Evolutionary conservation across 1,140 invertebrate genomes (phyloP).

Genomic region (Drosophila rhopaloa): DNA sequence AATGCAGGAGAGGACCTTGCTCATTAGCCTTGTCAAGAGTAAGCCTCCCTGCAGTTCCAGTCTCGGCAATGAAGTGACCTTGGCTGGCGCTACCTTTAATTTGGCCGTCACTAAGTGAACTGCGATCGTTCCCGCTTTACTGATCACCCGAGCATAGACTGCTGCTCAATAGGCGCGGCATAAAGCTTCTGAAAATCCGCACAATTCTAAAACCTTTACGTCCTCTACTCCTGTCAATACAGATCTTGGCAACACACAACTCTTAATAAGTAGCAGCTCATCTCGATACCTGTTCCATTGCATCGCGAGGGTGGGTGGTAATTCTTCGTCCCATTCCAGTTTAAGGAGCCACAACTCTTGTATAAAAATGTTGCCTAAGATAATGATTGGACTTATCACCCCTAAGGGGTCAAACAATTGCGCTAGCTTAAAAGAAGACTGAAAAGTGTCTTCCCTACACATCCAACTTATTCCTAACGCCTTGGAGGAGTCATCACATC

Average conservation of each 20-base stretch:
- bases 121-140: neutral
- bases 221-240: neutral
- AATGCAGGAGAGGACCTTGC: neutral
- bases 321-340: slow-evolving; percentile 6
- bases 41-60: neutral
- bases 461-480: slow-evolving; percentile 1
- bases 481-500: neutral
- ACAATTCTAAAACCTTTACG: too few relatives aligned
- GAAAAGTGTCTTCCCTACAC: neutral
- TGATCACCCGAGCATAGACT: neutral
- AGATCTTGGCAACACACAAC: neutral
- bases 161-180: neutral
- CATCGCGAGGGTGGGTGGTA: neutral
- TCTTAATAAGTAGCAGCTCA: neutral
- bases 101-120: neutral
- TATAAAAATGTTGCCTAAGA: slow-evolving; percentile 21
- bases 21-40: neutral
- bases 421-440: slow-evolving; percentile 3
- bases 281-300: slow-evolving; percentile 4
- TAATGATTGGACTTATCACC: slow-evolving; percentile 9
- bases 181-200: too few relatives aligned
- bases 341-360: slow-evolving; percentile 16
- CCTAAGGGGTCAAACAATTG: slow-evolving; percentile 20
- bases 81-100: neutral
- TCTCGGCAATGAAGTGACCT: neutral